Conservation (phyloP, 2,797 vertebrate genomes). For the Chiloscyllium punctatum region DNA sequence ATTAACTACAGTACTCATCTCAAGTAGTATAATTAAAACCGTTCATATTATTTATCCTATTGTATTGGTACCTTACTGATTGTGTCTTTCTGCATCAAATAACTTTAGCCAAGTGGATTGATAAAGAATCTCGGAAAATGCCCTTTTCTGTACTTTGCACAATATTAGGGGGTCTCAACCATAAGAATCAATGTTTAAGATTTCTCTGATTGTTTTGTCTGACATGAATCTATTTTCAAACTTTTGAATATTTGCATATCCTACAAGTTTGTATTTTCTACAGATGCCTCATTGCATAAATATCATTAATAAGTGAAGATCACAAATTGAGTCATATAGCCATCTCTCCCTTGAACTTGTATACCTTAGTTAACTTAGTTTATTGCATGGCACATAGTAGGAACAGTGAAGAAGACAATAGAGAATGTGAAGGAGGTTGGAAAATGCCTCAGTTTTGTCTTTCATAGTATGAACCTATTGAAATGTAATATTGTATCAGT, state of each 20-base stretch:
- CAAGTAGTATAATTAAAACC: neutral
- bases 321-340: neutral
- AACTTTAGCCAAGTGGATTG: neutral
- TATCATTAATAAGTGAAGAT: neutral
- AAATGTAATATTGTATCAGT: neutral
- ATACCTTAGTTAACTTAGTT: neutral
- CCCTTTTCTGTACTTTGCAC: neutral
- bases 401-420: neutral
- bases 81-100: neutral
- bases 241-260: neutral
- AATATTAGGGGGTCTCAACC: neutral
- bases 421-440: too few species aligned
- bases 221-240: neutral
- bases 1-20: slow-evolving; percentile 20
- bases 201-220: neutral
- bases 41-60: neutral
- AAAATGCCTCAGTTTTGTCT: neutral
- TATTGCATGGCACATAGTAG: neutral
- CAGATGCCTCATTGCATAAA: neutral
- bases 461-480: neutral
- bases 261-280: neutral
- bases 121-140: neutral
- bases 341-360: neutral
- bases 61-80: neutral
- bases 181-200: neutral